A percentile compares a stretch with the other conserved stretches of the same genome.
Evolutionary conservation across 2,113 vertebrate species (phyloP).

Genomic region (Bucco capensis): DNA sequence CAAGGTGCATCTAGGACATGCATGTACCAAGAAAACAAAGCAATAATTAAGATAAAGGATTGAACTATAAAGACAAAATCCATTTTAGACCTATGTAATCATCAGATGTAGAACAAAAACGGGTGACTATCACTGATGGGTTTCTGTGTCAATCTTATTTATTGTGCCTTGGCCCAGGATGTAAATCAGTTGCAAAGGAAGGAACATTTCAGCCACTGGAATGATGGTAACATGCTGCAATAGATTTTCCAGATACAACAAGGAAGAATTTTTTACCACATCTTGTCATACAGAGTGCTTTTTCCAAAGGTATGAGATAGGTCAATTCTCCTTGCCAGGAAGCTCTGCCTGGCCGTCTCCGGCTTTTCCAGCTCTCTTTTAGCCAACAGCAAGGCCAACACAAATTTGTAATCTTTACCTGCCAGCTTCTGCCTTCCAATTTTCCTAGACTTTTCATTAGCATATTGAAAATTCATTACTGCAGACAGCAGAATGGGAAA

Average conservation of each 20-base stretch:
- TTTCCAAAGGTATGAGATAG: slow-evolving; percentile 34
- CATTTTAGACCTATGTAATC: neutral
- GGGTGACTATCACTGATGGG: neutral
- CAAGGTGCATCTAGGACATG: neutral
- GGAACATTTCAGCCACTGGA: neutral
- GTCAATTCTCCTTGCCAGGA: slow-evolving; percentile 6
- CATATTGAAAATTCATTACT: slow-evolving; percentile 30
- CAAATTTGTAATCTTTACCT: slow-evolving; percentile 17
- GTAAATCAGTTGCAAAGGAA: neutral
- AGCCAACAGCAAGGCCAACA: slow-evolving; percentile 24
- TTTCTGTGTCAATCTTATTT: neutral
- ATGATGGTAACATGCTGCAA: neutral
- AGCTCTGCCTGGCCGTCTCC: neutral
- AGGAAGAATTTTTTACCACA: neutral
- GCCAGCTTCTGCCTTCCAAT: slow-evolving; percentile 37
- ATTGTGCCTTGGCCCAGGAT: neutral
- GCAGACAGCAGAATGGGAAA: neutral
- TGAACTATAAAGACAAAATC: neutral
- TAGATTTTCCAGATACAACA: neutral
- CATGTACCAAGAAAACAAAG: neutral
- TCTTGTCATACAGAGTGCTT: neutral
- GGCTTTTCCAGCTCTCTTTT: neutral
- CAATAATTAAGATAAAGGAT: neutral
- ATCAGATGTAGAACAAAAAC: neutral
- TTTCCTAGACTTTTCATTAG: slow-evolving; percentile 35